Percentiles rank a stretch among this genome's conserved stretches.
phyloP scores from a whole-genome alignment of 2,113 vertebrate species.

The Eonycteris spelaea region DNA sequence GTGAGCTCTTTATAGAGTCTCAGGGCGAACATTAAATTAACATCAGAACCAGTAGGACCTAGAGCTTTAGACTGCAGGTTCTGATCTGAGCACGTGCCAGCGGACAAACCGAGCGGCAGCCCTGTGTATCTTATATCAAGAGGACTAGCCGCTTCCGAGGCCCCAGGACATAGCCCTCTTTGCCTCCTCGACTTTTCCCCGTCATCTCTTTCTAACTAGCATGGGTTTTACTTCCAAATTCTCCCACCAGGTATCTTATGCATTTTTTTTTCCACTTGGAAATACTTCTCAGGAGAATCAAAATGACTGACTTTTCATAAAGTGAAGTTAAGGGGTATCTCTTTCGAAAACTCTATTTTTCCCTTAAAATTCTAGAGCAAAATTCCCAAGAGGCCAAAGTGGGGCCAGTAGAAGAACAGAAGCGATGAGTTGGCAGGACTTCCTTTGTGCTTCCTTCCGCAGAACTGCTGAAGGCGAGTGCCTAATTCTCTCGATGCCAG shows the following conservation, averaged over 20 bases:
- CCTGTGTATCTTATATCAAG: not conserved
- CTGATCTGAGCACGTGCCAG: not conserved
- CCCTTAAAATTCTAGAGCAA: slow-evolving; percentile 1
- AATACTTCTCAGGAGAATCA: not conserved
- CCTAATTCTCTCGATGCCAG: not conserved
- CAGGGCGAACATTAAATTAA: not conserved
- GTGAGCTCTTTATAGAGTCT: not conserved
- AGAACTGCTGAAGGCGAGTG: accelerated
- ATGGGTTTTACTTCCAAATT: not conserved
- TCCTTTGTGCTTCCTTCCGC: too few relatives aligned
- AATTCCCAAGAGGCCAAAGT: not conserved
- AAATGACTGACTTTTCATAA: not conserved
- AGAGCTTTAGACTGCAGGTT: not conserved
- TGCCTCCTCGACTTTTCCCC: not conserved
- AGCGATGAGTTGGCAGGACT: not conserved
- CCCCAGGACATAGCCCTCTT: not conserved
- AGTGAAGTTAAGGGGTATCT: not conserved
- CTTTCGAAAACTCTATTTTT: not conserved
- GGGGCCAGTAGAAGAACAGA: not conserved
- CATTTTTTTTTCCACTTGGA: not conserved
- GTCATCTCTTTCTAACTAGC: not conserved
- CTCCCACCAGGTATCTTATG: not conserved
- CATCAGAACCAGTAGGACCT: not conserved
- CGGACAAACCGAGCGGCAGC: not conserved
- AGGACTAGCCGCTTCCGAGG: not conserved